These are phyloP conservation scores for Lordiphosa stackelbergi DNA, from an alignment of 1,140 invertebrate genomes.

Conservation along the genomic window DNA sequence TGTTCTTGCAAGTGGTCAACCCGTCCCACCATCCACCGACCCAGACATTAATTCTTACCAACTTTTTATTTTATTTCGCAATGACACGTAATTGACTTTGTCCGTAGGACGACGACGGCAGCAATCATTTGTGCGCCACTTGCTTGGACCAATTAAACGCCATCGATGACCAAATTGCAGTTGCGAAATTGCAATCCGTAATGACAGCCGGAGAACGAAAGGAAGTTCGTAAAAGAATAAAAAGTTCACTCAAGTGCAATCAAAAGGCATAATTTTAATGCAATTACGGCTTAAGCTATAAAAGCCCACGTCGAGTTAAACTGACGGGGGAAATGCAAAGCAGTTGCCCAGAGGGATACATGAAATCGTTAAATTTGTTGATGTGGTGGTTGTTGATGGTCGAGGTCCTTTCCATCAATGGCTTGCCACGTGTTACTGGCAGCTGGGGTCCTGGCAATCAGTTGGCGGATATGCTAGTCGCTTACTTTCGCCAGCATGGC, in stretches of 20 bases:
- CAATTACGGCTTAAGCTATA: conserved; percentile 59
- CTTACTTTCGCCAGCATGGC: conserved; percentile 70
- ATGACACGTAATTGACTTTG: conserved; percentile 67
- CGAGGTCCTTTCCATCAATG: conserved; percentile 26
- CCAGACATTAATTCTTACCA: conserved; percentile 16
- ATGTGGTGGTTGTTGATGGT: conserved; percentile 26
- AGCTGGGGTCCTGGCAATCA: conserved; percentile 60
- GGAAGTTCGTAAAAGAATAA: conserved; percentile 6
- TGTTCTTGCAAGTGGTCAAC: conserved; percentile 24
- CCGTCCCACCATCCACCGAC: not conserved
- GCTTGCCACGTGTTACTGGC: conserved; percentile 47
- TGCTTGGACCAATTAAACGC: conserved; percentile 63
- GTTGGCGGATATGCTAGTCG: conserved; percentile 72
- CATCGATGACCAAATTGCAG: conserved; percentile 65
- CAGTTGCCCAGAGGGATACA: conserved; percentile 31
- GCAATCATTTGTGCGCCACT: conserved; percentile 52
- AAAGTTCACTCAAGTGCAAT: conserved; percentile 37
- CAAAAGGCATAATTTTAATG: conserved; percentile 66
- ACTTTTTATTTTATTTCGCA: conserved; percentile 31
- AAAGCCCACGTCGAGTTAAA: conserved; percentile 32
- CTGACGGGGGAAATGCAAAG: conserved; percentile 21
- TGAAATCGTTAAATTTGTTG: conserved; percentile 64
- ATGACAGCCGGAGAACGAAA: conserved; percentile 26
- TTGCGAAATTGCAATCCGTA: conserved; percentile 56
- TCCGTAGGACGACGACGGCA: conserved; percentile 11